These are phyloP conservation scores for Gulo gulo DNA, from an alignment of 2,113 vertebrate genomes.

Conservation along the genomic window DNA sequence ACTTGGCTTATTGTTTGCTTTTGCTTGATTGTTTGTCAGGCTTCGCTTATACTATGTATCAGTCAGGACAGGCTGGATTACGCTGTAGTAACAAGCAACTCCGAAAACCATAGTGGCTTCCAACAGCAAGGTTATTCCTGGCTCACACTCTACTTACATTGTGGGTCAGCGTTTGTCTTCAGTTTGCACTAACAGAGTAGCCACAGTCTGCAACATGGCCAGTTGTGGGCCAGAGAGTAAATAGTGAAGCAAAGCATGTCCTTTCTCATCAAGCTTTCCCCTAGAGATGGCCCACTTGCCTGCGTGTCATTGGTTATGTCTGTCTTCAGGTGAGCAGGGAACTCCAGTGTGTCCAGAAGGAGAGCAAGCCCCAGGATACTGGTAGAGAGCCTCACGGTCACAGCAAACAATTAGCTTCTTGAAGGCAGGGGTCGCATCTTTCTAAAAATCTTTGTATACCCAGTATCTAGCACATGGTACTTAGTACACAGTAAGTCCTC, in stretches of 20 bases:
- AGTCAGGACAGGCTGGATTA: neutral
- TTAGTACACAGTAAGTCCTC: neutral
- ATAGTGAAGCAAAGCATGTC: neutral
- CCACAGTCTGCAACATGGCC: neutral
- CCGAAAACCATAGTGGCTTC: neutral
- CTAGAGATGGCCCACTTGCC: neutral
- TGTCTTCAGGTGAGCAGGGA: neutral
- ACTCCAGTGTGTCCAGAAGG: neutral
- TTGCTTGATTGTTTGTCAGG: neutral
- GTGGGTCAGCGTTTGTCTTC: neutral
- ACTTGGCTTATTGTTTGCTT: neutral
- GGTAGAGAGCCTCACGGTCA: neutral
- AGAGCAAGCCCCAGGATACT: neutral
- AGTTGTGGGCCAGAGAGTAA: neutral
- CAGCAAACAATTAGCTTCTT: neutral
- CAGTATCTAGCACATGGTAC: neutral
- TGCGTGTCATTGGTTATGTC: neutral
- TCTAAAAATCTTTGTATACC: neutral
- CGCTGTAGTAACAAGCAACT: neutral
- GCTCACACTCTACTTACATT: neutral
- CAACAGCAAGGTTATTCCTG: neutral
- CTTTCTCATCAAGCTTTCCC: neutral
- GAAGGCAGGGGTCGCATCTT: neutral
- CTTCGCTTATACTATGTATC: neutral
- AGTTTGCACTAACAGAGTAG: neutral